Evolutionary conservation across 2,888 invertebrate species (phyloP).

Genomic region (Cephalotes varians): DNA sequence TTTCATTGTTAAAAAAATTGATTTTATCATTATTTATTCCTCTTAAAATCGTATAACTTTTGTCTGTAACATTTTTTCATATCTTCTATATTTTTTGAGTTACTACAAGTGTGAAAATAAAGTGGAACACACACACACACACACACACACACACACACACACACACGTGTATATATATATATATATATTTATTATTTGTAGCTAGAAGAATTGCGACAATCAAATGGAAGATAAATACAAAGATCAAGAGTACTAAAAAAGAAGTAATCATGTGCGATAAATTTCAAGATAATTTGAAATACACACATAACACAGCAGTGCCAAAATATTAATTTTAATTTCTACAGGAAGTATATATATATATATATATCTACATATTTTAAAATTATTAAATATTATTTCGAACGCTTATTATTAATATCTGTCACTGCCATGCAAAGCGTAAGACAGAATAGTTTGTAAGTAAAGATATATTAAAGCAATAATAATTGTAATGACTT

Average conservation of each 20-base stretch:
- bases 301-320: slow-evolving; percentile 50
- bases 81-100: no score
- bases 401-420: neutral
- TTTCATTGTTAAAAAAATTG: no score
- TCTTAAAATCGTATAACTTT: no score
- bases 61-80: no score
- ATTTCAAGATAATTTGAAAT: slow-evolving; percentile 50
- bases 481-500: neutral
- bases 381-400: neutral
- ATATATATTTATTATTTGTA: slow-evolving; percentile 42
- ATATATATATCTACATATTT: slow-evolving; percentile 1
- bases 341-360: slow-evolving; percentile 17
- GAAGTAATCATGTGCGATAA: slow-evolving; percentile 39
- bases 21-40: no score
- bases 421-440: slow-evolving; percentile 51
- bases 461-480: neutral
- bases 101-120: no score
- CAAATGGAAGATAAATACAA: slow-evolving; percentile 73
- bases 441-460: slow-evolving; percentile 7
- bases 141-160: neutral
- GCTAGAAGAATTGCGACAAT: slow-evolving; percentile 81
- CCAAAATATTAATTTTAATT: slow-evolving; percentile 52
- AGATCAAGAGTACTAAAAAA: slow-evolving; percentile 30
- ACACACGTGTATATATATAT: neutral
- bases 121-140: neutral